Conservation (phyloP, 2,888 invertebrate genomes). For the Phyto melanocephala region DNA sequence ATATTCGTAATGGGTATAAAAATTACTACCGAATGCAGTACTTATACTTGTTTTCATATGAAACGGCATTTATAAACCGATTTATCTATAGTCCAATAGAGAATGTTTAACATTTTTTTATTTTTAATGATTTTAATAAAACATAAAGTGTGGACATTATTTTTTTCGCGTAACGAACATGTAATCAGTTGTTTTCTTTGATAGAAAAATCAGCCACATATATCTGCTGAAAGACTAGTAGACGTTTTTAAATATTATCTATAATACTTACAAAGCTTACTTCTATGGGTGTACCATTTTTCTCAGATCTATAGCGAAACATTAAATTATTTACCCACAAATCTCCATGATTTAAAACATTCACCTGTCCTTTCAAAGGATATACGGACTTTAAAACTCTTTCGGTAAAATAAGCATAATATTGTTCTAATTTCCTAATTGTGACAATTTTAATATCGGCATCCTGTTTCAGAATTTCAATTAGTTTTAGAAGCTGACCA, state of each 20-base stretch:
- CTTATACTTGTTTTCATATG: too few relatives aligned
- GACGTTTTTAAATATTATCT: neutral
- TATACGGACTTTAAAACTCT: slow-evolving; percentile 72
- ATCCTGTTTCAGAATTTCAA: slow-evolving; percentile 69
- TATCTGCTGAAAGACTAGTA: too few relatives aligned
- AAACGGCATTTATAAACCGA: too few relatives aligned
- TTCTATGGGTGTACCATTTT: slow-evolving; percentile 71
- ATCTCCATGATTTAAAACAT: slow-evolving; percentile 81
- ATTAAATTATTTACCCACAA: slow-evolving; percentile 81
- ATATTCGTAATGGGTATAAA: too few relatives aligned
- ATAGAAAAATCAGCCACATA: too few relatives aligned
- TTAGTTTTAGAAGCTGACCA: slow-evolving; percentile 74
- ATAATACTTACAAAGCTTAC: slow-evolving; percentile 77
- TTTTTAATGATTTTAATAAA: too few relatives aligned
- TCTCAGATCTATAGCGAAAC: slow-evolving; percentile 74
- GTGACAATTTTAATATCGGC: slow-evolving; percentile 69
- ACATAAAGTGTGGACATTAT: too few relatives aligned
- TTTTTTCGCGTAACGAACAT: too few relatives aligned
- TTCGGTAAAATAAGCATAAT: slow-evolving; percentile 73
- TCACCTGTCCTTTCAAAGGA: slow-evolving; percentile 71
- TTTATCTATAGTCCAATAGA: too few relatives aligned
- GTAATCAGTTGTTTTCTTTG: too few relatives aligned
- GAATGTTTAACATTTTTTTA: too few relatives aligned
- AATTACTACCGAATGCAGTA: too few relatives aligned
- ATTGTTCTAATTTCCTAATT: slow-evolving; percentile 71